These are phyloP conservation scores for Chiloscyllium punctatum DNA, from an alignment of 2,797 vertebrate species.

Conservation along the genomic window DNA sequence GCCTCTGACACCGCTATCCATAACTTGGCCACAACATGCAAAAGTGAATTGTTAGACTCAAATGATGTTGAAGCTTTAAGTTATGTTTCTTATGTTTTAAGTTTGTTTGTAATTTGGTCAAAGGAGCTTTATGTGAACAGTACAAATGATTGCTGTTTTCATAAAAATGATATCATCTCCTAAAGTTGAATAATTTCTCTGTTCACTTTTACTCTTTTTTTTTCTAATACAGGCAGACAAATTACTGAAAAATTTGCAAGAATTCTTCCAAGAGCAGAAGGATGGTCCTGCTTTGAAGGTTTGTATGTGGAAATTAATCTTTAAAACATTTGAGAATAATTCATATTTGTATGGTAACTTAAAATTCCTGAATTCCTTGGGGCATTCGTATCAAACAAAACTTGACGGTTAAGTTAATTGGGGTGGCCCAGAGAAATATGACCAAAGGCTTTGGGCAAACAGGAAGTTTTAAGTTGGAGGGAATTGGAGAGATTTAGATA, in stretches of 20 bases:
- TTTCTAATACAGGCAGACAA: slow-evolving; percentile 13
- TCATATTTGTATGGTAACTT: neutral
- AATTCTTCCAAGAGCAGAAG: neutral
- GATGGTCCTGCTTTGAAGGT: neutral
- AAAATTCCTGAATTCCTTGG: neutral
- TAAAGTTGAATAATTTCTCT: neutral
- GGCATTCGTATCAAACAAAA: neutral
- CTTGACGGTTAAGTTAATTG: neutral
- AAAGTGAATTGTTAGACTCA: neutral
- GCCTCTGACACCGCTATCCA: no score
- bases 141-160: neutral
- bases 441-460: no score
- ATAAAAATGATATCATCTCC: neutral
- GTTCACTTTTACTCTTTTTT: neutral
- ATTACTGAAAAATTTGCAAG: neutral
- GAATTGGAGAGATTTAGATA: neutral
- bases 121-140: neutral
- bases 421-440: neutral
- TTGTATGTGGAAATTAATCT: neutral
- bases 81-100: no score
- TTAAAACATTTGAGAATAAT: neutral
- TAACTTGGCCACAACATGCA: neutral
- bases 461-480: neutral
- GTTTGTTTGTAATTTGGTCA: neutral
- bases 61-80: neutral